A percentile compares a stretch with the other conserved stretches of the same genome.
These are phyloP conservation scores for Silurus glanis DNA, from an alignment of 2,113 vertebrate genomes.

Conservation along the genomic window DNA sequence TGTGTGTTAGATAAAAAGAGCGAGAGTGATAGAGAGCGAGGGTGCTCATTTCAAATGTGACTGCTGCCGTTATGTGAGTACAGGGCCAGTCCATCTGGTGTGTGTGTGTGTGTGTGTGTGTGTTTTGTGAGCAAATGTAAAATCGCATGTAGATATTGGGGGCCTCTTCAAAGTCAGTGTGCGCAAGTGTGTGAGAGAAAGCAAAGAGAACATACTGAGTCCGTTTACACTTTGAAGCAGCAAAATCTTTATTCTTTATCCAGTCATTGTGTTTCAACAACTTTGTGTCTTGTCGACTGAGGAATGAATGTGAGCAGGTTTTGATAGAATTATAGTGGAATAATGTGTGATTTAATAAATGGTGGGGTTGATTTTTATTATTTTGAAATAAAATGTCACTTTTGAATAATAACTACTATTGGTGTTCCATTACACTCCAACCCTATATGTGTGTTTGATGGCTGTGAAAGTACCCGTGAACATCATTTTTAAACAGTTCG, in stretches of 20 bases:
- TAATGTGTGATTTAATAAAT: neutral
- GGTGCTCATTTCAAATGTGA: neutral
- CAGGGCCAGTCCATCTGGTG: conserved; percentile 12
- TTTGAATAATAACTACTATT: neutral
- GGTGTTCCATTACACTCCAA: neutral
- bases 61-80: neutral
- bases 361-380: neutral
- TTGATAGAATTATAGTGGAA: neutral
- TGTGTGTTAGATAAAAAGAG: neutral
- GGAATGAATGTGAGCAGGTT: neutral
- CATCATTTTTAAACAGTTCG: neutral
- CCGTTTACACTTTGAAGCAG: neutral
- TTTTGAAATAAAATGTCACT: neutral
- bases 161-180: neutral
- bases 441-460: neutral
- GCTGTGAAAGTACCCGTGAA: neutral
- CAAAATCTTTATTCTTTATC: neutral
- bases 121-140: conserved; percentile 8
- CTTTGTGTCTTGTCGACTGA: neutral
- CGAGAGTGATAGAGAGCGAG: neutral
- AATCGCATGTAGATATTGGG: conserved; percentile 9
- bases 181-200: conserved; percentile 10
- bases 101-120: neutral
- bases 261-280: neutral
- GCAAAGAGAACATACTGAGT: neutral